phyloP scores from a whole-genome alignment of 92 coral and sea anemone species.

The Porites divaricata region DNA sequence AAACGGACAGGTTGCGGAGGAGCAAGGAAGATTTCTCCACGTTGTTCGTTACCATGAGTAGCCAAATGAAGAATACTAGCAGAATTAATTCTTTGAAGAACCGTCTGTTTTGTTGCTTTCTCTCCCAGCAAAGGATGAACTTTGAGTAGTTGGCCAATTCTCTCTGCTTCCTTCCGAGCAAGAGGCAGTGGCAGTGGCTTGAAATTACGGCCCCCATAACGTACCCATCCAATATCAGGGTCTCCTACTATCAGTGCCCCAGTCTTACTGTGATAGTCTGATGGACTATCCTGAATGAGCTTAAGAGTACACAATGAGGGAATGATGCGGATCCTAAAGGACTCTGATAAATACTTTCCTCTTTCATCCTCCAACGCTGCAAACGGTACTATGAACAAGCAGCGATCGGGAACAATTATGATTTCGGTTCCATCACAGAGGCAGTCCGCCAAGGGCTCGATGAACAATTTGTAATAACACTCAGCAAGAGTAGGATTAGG shows the following conservation, averaged over 20 bases:
- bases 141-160: too few species aligned
- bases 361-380: conserved; percentile 13
- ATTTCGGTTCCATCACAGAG: neutral
- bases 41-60: too few species aligned
- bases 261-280: conserved; percentile 10
- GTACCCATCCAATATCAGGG: neutral
- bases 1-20: too few species aligned
- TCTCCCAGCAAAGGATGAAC: too few species aligned
- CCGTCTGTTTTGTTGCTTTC: too few species aligned
- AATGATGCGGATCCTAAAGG: conserved; percentile 17
- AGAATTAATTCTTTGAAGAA: too few species aligned
- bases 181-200: too few species aligned
- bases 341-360: neutral
- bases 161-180: too few species aligned
- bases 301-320: conserved; percentile 22
- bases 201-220: too few species aligned
- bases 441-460: conserved; percentile 1
- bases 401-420: conserved; percentile 18
- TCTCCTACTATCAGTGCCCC: conserved; percentile 7
- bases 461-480: neutral
- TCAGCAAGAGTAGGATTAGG: too few species aligned
- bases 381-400: conserved; percentile 8
- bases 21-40: too few species aligned
- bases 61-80: too few species aligned
- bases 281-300: conserved; percentile 13